Conservation (phyloP, 2,113 vertebrate genomes). For the Coregonus clupeaformis region DNA sequence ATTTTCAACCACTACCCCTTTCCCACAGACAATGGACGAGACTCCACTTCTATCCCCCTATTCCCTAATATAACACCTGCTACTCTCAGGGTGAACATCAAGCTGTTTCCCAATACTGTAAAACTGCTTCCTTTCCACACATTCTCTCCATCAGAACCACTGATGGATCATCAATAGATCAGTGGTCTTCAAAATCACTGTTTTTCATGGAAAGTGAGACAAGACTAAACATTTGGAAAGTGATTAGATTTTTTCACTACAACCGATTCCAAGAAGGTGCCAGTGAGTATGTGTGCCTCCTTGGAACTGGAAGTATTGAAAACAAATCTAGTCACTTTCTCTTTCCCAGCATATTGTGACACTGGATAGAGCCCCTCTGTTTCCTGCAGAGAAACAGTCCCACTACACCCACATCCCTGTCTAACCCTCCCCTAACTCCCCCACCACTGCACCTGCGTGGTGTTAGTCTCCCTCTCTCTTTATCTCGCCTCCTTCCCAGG, state of each 20-base stretch:
- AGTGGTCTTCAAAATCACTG: background rate
- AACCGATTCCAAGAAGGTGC: background rate
- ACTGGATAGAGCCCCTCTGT: conserved; percentile 49
- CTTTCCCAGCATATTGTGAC: conserved; percentile 53
- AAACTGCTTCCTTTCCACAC: background rate
- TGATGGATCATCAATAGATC: background rate
- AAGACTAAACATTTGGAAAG: background rate
- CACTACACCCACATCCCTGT: conserved; percentile 22
- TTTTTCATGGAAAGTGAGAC: background rate
- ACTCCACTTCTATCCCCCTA: conserved; percentile 14
- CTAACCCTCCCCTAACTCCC: conserved; percentile 30
- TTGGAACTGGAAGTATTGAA: background rate
- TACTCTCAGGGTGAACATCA: background rate
- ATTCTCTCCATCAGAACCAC: conserved; percentile 7
- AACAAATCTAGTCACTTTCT: background rate
- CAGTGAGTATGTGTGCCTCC: background rate
- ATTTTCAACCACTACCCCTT: conserved; percentile 18
- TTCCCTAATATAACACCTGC: background rate
- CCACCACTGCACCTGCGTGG: conserved; percentile 62
- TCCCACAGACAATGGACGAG: conserved; percentile 40
- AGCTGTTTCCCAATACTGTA: too few species aligned
- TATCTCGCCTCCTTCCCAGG: conserved; percentile 70
- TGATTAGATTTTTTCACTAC: background rate
- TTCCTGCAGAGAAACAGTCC: conserved; percentile 55
- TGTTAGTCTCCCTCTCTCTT: conserved; percentile 71